Percentiles rank a stretch among this genome's conserved stretches.
Conservation (phyloP, 2,888 invertebrate species). For the Eulithis prunata region DNA sequence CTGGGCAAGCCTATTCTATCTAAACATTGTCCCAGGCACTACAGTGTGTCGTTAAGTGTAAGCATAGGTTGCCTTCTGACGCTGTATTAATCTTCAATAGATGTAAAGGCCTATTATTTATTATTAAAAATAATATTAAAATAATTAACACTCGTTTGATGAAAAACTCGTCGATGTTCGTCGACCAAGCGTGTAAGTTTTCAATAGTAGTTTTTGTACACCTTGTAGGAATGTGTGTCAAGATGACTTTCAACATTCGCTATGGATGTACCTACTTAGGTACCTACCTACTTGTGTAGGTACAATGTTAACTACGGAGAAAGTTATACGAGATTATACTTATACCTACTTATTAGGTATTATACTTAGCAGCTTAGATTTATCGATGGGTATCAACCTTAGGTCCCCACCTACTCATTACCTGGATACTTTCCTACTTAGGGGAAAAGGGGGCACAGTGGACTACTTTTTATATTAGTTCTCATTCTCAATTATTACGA, state of each 20-base stretch:
- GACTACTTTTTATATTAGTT: too few species aligned
- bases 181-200: neutral
- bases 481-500: too few species aligned
- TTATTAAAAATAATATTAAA: neutral
- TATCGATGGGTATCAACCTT: neutral
- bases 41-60: too few species aligned
- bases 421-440: neutral
- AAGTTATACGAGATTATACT: slow-evolving; percentile 2
- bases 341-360: too few species aligned
- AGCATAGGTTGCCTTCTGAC: too few species aligned
- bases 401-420: neutral
- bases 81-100: too few species aligned
- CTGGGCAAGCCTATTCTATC: too few species aligned
- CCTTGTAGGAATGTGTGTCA: slow-evolving; percentile 10
- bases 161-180: neutral
- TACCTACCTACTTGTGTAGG: neutral
- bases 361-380: neutral
- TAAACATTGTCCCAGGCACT: too few species aligned
- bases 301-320: slow-evolving; percentile 9
- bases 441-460: too few species aligned
- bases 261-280: neutral
- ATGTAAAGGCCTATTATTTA: too few species aligned
- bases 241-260: slow-evolving; percentile 21
- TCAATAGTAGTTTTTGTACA: neutral
- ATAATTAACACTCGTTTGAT: neutral